These are phyloP conservation scores for Rissa tridactyla DNA, from an alignment of 2,113 vertebrate species.

Conservation along the genomic window DNA sequence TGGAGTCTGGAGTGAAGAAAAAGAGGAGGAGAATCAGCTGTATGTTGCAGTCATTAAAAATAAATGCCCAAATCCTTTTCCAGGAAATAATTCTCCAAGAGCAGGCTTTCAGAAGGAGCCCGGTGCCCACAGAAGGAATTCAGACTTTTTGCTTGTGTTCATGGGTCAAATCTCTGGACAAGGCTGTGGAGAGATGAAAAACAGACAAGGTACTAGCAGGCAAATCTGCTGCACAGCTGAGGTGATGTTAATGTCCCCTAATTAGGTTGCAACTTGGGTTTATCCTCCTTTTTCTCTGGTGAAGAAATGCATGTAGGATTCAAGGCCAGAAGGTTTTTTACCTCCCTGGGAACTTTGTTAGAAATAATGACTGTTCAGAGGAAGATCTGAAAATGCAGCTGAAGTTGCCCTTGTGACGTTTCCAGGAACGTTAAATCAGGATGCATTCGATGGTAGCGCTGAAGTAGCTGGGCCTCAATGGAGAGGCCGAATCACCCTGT, in stretches of 20 bases:
- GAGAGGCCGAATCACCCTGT: not conserved
- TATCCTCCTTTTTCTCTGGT: not conserved
- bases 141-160: not conserved
- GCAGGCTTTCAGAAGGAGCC: not conserved
- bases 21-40: not conserved
- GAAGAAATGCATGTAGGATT: not conserved
- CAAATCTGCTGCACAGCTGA: not conserved
- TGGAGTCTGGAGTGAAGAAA: not conserved
- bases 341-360: not conserved
- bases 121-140: not conserved
- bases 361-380: not conserved
- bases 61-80: not conserved
- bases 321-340: not conserved
- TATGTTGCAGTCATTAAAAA: not conserved
- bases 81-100: not conserved
- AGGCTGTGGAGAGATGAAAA: not conserved
- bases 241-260: not conserved
- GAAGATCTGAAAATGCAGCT: not conserved
- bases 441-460: not conserved
- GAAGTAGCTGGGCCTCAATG: not conserved
- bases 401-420: not conserved
- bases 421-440: not conserved
- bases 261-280: not conserved
- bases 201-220: not conserved
- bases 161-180: not conserved